A percentile compares a stretch with the other conserved stretches of the same genome.
Conservation (phyloP, 2,888 invertebrate genomes). For the Lochmaea crataegi region DNA sequence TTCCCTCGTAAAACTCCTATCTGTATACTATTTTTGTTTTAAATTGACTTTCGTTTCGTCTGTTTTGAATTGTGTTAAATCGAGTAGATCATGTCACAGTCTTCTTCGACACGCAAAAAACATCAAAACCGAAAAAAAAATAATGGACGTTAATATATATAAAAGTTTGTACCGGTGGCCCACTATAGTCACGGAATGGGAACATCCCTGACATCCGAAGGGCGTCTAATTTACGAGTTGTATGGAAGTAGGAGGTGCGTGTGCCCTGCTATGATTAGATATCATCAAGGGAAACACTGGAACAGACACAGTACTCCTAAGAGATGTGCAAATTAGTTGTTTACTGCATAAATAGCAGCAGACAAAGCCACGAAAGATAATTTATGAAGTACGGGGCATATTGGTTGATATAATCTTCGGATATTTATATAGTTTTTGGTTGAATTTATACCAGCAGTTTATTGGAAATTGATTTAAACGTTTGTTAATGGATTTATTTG, state of each 20-base stretch:
- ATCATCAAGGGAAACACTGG: conserved; percentile 57
- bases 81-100: conserved; percentile 5
- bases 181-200: conserved; percentile 48
- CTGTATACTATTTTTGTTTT: too few species aligned
- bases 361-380: conserved; percentile 57
- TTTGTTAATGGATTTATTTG: too few species aligned
- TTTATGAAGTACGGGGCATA: conserved; percentile 46
- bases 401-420: background rate
- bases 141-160: conserved; percentile 1
- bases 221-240: conserved; percentile 58
- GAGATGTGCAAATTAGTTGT: conserved; percentile 63
- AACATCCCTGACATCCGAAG: conserved; percentile 53
- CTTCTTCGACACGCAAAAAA: conserved; percentile 1
- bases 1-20: too few species aligned
- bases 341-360: conserved; percentile 57
- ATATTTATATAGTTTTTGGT: background rate
- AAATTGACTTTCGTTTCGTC: conserved; percentile 16
- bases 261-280: conserved; percentile 59
- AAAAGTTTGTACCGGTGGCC: conserved; percentile 1
- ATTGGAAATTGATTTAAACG: too few species aligned
- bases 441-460: too few species aligned
- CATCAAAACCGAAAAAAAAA: background rate
- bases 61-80: conserved; percentile 50
- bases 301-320: conserved; percentile 57
- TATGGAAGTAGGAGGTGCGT: conserved; percentile 54